A percentile compares a stretch with the other conserved stretches of the same genome.
Evolutionary conservation across 2,113 vertebrate species (phyloP).

Genomic region (Acanthisitta chloris): DNA sequence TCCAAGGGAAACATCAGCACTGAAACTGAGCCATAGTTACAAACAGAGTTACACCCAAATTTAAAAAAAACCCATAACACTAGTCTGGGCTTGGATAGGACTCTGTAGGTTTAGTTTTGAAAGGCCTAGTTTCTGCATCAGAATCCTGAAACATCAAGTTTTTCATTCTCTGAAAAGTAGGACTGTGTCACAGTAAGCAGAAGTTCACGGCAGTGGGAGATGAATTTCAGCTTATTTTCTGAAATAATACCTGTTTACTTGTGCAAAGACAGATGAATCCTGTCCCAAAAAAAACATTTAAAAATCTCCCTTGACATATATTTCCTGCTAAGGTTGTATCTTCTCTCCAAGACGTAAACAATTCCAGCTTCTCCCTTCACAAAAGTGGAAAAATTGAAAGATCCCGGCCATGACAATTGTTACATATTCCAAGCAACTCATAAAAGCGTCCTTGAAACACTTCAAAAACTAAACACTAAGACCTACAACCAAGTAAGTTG

Average conservation of each 20-base stretch:
- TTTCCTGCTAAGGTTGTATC: neutral
- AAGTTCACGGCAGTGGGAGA: neutral
- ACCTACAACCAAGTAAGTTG: neutral
- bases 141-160: neutral
- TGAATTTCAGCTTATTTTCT: neutral
- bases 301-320: neutral
- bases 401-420: neutral
- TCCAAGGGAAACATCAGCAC: neutral
- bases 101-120: too few species aligned
- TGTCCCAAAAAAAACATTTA: neutral
- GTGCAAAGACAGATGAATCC: neutral
- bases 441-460: neutral
- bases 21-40: neutral
- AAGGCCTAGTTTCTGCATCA: neutral
- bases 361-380: neutral
- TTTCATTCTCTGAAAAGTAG: neutral
- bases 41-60: neutral
- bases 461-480: neutral
- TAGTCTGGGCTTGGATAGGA: neutral
- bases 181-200: neutral
- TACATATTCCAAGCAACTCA: neutral
- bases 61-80: fast-evolving
- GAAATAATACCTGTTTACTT: neutral
- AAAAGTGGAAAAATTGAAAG: neutral
- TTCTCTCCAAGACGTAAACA: neutral